Conservation (phyloP, 2,888 invertebrate species). For the Gerris lacustris region DNA sequence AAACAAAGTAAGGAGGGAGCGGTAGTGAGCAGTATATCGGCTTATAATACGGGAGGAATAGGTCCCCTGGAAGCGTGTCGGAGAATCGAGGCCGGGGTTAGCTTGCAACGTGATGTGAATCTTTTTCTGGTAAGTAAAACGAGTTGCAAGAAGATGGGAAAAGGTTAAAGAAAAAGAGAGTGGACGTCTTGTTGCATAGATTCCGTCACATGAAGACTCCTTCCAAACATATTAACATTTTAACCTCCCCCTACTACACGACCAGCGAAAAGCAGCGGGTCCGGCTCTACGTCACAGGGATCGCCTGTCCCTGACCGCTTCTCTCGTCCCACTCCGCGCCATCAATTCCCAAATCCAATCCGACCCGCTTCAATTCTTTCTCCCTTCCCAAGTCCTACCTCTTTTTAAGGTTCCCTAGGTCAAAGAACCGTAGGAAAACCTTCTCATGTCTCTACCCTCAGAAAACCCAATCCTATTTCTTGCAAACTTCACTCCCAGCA, state of each 20-base stretch:
- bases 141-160: neutral
- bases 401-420: neutral
- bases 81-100: neutral
- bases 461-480: too few relatives aligned
- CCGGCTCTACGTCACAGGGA: neutral
- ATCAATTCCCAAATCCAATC: neutral
- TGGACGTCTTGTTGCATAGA: neutral
- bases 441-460: too few relatives aligned
- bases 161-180: neutral
- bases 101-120: neutral
- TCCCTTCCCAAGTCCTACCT: neutral
- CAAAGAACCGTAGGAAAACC: neutral
- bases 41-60: neutral
- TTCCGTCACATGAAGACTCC: neutral
- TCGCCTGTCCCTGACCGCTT: neutral
- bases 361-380: neutral
- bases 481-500: too few relatives aligned
- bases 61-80: neutral
- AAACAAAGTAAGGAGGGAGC: neutral
- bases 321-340: neutral
- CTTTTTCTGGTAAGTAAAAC: neutral
- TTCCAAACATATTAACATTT: neutral
- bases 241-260: neutral
- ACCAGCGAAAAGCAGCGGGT: neutral
- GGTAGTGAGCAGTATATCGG: neutral